Base-by-base conservation (phyloP, 1,140 invertebrate species). In the Lordiphosa clarofinis region DNA sequence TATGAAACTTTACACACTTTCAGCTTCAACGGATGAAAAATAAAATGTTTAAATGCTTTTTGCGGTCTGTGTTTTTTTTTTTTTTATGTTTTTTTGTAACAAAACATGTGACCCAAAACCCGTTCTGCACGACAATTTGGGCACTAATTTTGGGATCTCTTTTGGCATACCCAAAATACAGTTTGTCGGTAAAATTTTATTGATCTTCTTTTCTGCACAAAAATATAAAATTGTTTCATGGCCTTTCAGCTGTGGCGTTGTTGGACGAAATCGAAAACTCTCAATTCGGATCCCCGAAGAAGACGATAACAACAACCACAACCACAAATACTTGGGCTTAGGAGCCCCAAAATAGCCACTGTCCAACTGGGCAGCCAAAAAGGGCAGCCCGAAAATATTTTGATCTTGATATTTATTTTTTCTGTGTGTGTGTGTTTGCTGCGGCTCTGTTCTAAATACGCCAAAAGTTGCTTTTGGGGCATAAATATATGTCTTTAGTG, bases 401-500 rank as follows among this genome's bases (percentile, higher is more conserved):
- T 82, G 84, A 82, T 82, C 78, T 82, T 82, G 78, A 82, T 82
- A 86, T 78, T 69, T 72, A 68, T 15, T 49, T 67, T 53, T 56
- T 68, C 7, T 63, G 37, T 21, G 11, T 52, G 52, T 58, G 48
- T 74, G 44, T 61, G 57, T 40, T 55, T 62, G 48, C 60, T 56
- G 71, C 58, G 47, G 35, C 33, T 46, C 24, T 78, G 78, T 82
- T 82, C 78, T 82, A 82, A 82, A 82, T 82, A 82, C 78, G 73
- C 76, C 67, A 81, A 84, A 66, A 79, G 75, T 62, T 57, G 74
- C 60, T 81, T 67, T 74, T 46, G 50, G 73, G 59, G 78, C 78
- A 82, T 84, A 84, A 82, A 82, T 82, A 84, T 82, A 76, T 82
- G 76, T 82, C 78, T 82, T 82, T 82, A 82, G 78, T 84, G 76